Base-by-base conservation (phyloP, 2,888 invertebrate genomes). In the Drosophila pseudotalamancana region DNA sequence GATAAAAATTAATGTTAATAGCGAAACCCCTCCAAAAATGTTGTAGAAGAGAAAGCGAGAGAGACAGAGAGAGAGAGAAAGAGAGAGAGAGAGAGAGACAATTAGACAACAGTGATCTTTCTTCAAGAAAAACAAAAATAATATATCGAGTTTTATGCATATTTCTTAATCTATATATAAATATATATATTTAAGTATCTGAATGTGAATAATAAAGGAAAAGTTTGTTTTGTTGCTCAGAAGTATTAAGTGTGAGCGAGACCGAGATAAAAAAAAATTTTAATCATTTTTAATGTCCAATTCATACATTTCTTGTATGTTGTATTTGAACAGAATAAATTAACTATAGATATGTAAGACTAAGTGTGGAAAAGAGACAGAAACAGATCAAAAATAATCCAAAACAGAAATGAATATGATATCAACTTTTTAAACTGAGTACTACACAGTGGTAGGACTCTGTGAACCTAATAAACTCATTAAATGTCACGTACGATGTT, bases 41-140 rank as follows among this genome's bases (percentile, higher is more conserved):
- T n/a, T n/a, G n/a, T n/a, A 12, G 32, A 19, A 27, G 2, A 9
- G 4, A 32, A 32, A 14, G 11, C 8, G 11, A 19, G 8, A 18
- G 16, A 18, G 6, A 9, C 8, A 3, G 16, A 18, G 9, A 49
- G n/a, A 27, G 11, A n/a, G 16, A 46, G 16, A 29, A 19, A 31
- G 27, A 23, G 12, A 45, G 34, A 32, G 11, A 29, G 27, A 35
- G 14, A 31, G 35, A 54, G 4, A 34, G 48, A 54, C 39, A 25
- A 31, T 18, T 29, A 21, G 27, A 27, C 6, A 65, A 35, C n/a
- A 25, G 66, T 62, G 62, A 71, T 71, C 45, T 66, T 71, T 71
- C 66, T 66, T 27, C 11, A 71, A 71, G 61, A 71, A 66, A 65
- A 48, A 29, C 16, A 40, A 48, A 27, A 18, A 4, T n/a, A n/a